phyloP scores from a whole-genome alignment of 1,140 invertebrate species.

The Cydia pomonella region DNA sequence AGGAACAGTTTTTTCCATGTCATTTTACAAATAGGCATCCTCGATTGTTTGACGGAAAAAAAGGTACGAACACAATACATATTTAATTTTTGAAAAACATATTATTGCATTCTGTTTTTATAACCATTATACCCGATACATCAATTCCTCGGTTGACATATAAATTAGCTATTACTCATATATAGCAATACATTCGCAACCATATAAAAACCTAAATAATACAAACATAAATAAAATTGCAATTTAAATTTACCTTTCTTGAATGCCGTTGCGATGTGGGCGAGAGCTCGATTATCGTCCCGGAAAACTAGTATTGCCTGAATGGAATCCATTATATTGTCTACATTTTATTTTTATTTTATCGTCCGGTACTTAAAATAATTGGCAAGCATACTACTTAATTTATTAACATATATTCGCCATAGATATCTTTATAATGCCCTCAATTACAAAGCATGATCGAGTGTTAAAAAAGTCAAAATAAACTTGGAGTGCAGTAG shows the following conservation, averaged over 20 bases:
- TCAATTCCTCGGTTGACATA: neutral
- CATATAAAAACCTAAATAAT: neutral
- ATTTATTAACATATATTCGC: slow-evolving; percentile 9
- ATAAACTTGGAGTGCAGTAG: neutral
- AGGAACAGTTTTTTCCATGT: neutral
- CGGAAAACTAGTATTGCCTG: slow-evolving; percentile 1
- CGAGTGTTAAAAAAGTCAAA: slow-evolving; percentile 6
- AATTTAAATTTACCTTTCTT: neutral
- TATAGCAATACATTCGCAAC: neutral
- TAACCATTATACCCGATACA: too few relatives aligned
- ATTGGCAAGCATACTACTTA: neutral
- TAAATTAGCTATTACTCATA: neutral
- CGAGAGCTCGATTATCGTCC: neutral
- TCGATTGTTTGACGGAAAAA: too few relatives aligned
- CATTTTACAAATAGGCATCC: too few relatives aligned
- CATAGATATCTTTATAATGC: neutral
- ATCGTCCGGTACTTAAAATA: neutral
- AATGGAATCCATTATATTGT: neutral
- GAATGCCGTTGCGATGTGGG: neutral
- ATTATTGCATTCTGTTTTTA: too few relatives aligned
- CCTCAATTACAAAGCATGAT: slow-evolving; percentile 1
- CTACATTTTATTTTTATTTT: slow-evolving; percentile 16
- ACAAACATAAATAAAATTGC: slow-evolving; percentile 1
- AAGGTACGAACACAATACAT: too few relatives aligned
- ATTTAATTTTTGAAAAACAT: too few relatives aligned